Conservation (phyloP, 2,797 vertebrate species). For the Sebastes alutus region DNA sequence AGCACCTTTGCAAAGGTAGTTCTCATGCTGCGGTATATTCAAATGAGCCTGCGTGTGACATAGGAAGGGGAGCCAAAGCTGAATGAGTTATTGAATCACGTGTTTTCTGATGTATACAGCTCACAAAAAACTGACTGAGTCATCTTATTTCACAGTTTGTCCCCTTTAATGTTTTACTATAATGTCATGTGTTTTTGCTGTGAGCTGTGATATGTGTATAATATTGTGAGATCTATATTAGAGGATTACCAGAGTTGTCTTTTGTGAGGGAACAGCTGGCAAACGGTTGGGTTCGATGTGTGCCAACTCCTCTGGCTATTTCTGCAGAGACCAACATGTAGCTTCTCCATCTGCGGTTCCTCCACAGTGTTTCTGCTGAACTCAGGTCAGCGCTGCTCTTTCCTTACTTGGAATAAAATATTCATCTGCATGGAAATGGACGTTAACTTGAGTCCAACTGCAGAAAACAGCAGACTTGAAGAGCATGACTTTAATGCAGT, state of each 20-base stretch:
- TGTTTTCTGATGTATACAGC: too few species aligned
- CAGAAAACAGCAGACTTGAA: conserved; percentile 11
- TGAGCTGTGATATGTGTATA: not conserved
- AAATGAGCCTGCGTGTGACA: too few species aligned
- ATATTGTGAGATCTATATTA: not conserved
- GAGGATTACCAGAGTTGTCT: conserved; percentile 9
- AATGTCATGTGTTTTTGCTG: not conserved
- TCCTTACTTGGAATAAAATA: conserved; percentile 47
- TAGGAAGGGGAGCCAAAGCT: too few species aligned
- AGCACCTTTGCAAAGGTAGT: too few species aligned
- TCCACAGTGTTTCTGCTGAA: conserved; percentile 31
- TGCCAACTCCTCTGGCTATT: conserved; percentile 66
- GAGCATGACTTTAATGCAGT: not conserved
- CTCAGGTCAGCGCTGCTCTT: conserved; percentile 36
- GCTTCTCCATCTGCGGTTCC: conserved; percentile 62
- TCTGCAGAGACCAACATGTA: conserved; percentile 57
- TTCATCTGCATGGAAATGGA: conserved; percentile 38
- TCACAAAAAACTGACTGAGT: too few species aligned
- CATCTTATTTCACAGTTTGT: too few species aligned
- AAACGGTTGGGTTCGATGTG: not conserved
- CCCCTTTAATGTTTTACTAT: not conserved
- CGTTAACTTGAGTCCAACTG: not conserved
- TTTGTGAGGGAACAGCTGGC: conserved; percentile 61
- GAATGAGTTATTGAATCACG: too few species aligned
- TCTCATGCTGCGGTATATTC: too few species aligned